Evolutionary conservation across 2,797 vertebrate species (phyloP).

Genomic region (Pelodytes ibericus): DNA sequence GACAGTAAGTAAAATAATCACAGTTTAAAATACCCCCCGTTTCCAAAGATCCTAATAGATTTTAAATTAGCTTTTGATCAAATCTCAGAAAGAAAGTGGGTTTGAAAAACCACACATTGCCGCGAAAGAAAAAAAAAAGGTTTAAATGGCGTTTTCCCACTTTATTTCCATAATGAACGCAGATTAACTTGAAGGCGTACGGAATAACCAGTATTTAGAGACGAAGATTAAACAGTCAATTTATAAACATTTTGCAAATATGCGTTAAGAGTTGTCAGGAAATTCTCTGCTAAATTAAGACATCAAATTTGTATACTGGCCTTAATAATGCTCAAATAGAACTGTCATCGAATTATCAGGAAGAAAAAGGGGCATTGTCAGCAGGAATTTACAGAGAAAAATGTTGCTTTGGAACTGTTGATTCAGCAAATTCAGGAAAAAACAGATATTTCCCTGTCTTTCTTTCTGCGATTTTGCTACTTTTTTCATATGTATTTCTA

Average conservation of each 20-base stretch:
- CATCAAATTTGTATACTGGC: slow-evolving; percentile 60
- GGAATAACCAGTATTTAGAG: slow-evolving; percentile 36
- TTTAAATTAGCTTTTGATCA: slow-evolving; percentile 26
- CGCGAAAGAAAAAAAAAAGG: background rate
- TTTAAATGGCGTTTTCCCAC: slow-evolving; percentile 36
- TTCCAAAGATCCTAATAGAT: slow-evolving; percentile 36
- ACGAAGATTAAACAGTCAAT: slow-evolving; percentile 57
- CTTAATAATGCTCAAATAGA: slow-evolving; percentile 65
- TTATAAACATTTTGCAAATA: slow-evolving; percentile 69
- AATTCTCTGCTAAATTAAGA: slow-evolving; percentile 66
- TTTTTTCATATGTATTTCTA: background rate
- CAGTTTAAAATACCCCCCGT: slow-evolving; percentile 17
- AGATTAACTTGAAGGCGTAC: slow-evolving; percentile 31
- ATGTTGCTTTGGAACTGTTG: slow-evolving; percentile 64
- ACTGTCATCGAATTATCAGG: slow-evolving; percentile 69
- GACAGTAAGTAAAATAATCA: slow-evolving; percentile 30
- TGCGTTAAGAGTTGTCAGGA: slow-evolving; percentile 64
- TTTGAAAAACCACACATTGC: slow-evolving; percentile 2
- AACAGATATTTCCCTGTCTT: slow-evolving; percentile 24
- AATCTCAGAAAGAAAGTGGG: slow-evolving; percentile 36
- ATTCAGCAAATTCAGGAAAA: slow-evolving; percentile 64
- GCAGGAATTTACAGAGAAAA: slow-evolving; percentile 62
- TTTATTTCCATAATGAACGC: slow-evolving; percentile 48
- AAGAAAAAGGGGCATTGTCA: slow-evolving; percentile 64
- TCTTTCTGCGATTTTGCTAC: background rate